Evolutionary conservation across 1,140 invertebrate species (phyloP).

Genomic region (Pseudomyrmex concolor): DNA sequence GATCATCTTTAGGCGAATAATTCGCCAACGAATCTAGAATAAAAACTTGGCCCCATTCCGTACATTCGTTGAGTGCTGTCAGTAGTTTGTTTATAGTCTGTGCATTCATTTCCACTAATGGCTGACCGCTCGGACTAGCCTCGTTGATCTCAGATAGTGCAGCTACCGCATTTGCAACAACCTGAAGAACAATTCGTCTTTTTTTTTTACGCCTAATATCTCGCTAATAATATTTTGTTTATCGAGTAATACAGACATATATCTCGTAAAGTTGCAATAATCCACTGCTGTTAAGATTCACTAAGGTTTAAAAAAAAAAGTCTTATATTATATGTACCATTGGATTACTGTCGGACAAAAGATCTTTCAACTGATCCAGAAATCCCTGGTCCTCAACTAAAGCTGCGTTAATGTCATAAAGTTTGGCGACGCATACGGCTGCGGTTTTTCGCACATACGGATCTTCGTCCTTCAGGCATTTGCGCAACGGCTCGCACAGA

Average conservation of each 20-base stretch:
- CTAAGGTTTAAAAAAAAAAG: neutral
- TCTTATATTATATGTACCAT: constrained; percentile 89
- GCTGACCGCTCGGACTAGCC: constrained; percentile 95
- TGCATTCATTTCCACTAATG: constrained; percentile 98
- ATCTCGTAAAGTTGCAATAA: neutral
- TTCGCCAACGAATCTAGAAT: constrained; percentile 99
- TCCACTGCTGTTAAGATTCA: neutral
- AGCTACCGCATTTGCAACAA: constrained; percentile 99
- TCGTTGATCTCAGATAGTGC: constrained; percentile 99
- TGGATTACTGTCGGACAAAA: constrained; percentile 99
- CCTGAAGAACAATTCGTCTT: constrained; percentile 83
- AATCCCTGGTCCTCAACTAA: constrained; percentile 99
- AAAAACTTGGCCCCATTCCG: constrained; percentile 99
- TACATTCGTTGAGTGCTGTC: constrained; percentile 99
- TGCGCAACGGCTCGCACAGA: constrained; percentile 98
- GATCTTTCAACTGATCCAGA: constrained; percentile 97
- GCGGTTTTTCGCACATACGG: constrained; percentile 99
- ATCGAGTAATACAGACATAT: too few relatives aligned
- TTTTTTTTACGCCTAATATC: too few relatives aligned
- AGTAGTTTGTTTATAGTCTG: constrained; percentile 99
- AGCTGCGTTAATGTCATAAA: constrained; percentile 99
- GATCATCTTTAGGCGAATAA: constrained; percentile 98
- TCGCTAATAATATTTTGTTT: constrained; percentile 7
- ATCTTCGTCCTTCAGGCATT: constrained; percentile 99
- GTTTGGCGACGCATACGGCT: constrained; percentile 99